These are phyloP conservation scores for Cavia porcellus DNA, from an alignment of 2,113 vertebrate species.

Conservation along the genomic window DNA sequence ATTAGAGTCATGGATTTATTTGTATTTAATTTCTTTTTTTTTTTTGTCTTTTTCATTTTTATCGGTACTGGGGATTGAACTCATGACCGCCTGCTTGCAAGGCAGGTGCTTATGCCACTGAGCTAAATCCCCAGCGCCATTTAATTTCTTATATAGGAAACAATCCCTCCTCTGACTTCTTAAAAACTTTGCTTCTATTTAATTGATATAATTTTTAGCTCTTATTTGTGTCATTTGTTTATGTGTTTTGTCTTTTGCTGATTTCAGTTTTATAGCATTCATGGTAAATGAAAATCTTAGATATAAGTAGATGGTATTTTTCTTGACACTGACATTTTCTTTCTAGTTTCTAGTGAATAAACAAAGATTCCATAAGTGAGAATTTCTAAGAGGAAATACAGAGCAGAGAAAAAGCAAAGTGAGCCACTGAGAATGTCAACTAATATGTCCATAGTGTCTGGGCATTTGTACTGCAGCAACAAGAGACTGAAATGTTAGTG, in stretches of 20 bases:
- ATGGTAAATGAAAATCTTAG: neutral
- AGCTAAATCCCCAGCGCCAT: no score
- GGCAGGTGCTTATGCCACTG: no score
- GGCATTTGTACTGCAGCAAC: neutral
- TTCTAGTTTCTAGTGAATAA: neutral
- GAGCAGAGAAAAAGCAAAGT: neutral
- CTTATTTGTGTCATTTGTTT: neutral
- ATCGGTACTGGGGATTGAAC: no score
- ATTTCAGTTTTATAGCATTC: neutral
- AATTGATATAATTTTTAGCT: neutral
- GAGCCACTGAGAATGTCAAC: neutral
- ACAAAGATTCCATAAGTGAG: neutral
- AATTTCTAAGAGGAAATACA: neutral
- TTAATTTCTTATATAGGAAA: neutral
- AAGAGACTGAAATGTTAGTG: neutral
- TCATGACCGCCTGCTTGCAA: no score
- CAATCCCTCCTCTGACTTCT: neutral
- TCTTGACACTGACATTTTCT: neutral
- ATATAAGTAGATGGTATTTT: neutral
- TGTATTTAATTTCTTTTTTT: neutral
- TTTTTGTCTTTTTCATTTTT: no score
- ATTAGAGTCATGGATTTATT: neutral
- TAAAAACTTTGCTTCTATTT: neutral
- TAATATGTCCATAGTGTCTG: neutral
- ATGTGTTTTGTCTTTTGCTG: neutral